Evolutionary conservation across 2,888 invertebrate genomes (phyloP).

Genomic region (Escarpia spicata): DNA sequence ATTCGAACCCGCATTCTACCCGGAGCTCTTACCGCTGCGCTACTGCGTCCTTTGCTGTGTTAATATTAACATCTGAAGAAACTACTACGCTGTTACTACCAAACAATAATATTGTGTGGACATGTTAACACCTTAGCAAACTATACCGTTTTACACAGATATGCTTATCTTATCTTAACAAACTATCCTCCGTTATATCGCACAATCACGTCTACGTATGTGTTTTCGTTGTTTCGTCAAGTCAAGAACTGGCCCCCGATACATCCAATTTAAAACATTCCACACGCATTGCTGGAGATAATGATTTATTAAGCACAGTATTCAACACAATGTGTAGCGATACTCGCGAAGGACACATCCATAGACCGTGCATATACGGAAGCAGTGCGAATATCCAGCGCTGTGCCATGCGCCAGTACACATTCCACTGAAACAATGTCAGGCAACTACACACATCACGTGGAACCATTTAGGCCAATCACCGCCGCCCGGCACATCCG

Average conservation of each 20-base stretch:
- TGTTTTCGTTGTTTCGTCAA: not conserved
- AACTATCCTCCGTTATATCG: not conserved
- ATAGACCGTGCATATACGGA: not conserved
- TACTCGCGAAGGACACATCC: not conserved
- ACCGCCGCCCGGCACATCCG: not conserved
- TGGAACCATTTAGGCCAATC: not conserved
- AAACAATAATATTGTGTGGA: too few relatives aligned
- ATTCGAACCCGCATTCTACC: too few relatives aligned
- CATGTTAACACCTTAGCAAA: not conserved
- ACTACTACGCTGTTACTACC: not conserved
- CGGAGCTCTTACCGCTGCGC: too few relatives aligned
- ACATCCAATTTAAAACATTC: not conserved
- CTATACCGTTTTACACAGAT: not conserved
- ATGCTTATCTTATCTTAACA: not conserved
- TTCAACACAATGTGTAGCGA: not conserved
- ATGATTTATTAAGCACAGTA: constrained; percentile 16
- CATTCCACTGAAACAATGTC: not conserved
- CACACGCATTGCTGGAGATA: not conserved
- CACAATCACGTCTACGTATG: not conserved
- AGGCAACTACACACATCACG: not conserved
- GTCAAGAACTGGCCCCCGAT: not conserved
- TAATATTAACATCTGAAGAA: not conserved
- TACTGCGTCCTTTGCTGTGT: too few relatives aligned
- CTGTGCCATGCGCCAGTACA: not conserved
- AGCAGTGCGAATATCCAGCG: not conserved